Base-by-base conservation (phyloP, 2,113 vertebrate species). In the Sardina pilchardus region DNA sequence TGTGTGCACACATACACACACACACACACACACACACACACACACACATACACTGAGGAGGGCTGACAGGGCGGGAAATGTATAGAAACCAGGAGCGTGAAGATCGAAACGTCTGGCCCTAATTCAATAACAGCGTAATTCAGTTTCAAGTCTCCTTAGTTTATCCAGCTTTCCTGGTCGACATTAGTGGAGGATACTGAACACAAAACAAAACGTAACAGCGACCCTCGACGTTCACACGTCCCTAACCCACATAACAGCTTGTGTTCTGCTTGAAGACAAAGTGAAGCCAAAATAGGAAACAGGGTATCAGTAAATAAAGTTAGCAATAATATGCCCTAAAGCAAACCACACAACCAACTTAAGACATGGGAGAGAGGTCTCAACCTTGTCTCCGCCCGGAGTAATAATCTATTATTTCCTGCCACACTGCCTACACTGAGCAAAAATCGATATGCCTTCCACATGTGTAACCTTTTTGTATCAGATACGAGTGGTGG, bases 391-490 rank as follows among this genome's bases (percentile, higher is more conserved):
- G 50, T 78, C 71, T 30, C 43, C 50, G 81, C 81, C 82, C 83
- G 56, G 81, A 71, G 84, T 88, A 86, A 85, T 90, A 90, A 91
- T 92, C 87, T 90, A 89, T 90, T 85, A 90, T 89, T 89, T 92
- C 88, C 88, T 85, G 81, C 86, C 82, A 45, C 85, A 84, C 82
- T 48, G 88, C 89, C 88, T 86, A 88, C 84, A 63, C 88, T 89
- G 90, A 92, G 87, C 86, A 85, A 89, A 91, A 92, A 91, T 90
- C 91, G 88, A 92, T 91, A 90, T 90, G 85, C 85, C 86, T 89
- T 90, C 87, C 88, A 90, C 85, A 90, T 88, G 85, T 92, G 82
- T 87, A 89, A 89, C 89, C 89, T 88, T 89, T 89, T 85, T 83
- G 88, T 81, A 90, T 90, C 89, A 87, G 90, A 91, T 92, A 91